Conservation (phyloP, 1,140 invertebrate species). For the Megathymus violae region DNA sequence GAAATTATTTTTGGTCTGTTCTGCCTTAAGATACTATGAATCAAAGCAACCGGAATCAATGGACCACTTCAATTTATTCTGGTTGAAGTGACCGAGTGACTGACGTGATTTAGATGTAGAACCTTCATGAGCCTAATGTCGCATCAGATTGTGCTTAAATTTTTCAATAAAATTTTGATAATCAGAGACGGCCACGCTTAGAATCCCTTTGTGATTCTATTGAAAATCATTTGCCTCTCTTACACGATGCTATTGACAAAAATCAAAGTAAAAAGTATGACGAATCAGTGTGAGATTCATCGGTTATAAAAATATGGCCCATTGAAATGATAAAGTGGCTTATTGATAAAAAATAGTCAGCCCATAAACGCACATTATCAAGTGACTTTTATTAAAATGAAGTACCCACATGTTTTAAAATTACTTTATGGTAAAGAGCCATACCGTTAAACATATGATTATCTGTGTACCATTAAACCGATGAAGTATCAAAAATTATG, state of each 20-base stretch:
- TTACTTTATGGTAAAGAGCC: constrained; percentile 32
- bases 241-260: constrained; percentile 43
- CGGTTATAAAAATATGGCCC: constrained; percentile 47
- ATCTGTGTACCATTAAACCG: constrained; percentile 20
- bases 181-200: constrained; percentile 38
- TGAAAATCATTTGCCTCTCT: constrained; percentile 36
- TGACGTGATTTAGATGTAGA: too few relatives aligned
- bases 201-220: constrained; percentile 39
- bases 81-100: too few relatives aligned
- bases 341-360: constrained; percentile 69
- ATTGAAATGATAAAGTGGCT: constrained; percentile 49
- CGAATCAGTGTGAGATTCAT: constrained; percentile 65
- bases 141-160: too few relatives aligned
- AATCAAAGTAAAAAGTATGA: constrained; percentile 69
- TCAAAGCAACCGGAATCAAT: too few relatives aligned
- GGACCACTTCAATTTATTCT: too few relatives aligned
- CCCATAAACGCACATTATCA: constrained; percentile 43
- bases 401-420: constrained; percentile 68
- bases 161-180: constrained; percentile 15
- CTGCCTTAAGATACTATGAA: too few relatives aligned
- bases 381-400: constrained; percentile 56
- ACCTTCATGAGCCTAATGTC: too few relatives aligned
- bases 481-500: constrained; percentile 30
- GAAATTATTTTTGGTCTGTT: too few relatives aligned
- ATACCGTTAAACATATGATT: constrained; percentile 21